Conservation (phyloP, 2,797 vertebrate species). For the Chelmon rostratus region DNA sequence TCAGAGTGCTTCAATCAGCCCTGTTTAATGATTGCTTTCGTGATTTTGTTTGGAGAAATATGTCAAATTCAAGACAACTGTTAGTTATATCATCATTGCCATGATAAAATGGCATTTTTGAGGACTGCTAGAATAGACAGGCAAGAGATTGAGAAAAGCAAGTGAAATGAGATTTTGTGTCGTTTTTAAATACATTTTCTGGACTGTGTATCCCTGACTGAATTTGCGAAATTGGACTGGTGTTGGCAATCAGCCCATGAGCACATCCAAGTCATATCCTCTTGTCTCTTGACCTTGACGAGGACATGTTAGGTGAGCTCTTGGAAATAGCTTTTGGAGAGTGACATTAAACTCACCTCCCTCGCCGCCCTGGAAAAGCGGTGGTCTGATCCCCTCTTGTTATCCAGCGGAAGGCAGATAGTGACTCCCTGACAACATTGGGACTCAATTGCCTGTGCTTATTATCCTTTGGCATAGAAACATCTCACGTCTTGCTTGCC, state of each 20-base stretch:
- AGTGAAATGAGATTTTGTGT: not conserved
- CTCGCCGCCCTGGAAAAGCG: slow-evolving; percentile 37
- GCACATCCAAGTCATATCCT: slow-evolving; percentile 34
- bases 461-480: slow-evolving; percentile 80
- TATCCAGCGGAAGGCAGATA: slow-evolving; percentile 70
- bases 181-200: slow-evolving; percentile 15
- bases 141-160: not conserved
- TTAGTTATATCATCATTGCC: not conserved
- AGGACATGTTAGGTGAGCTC: slow-evolving; percentile 60
- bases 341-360: slow-evolving; percentile 69
- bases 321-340: slow-evolving; percentile 75
- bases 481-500: slow-evolving; percentile 77
- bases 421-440: slow-evolving; percentile 67
- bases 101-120: not conserved
- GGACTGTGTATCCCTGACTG: not conserved
- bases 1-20: too few species aligned
- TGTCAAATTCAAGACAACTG: not conserved
- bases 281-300: slow-evolving; percentile 61
- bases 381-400: slow-evolving; percentile 76
- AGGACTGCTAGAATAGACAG: not conserved
- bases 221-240: slow-evolving; percentile 46
- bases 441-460: slow-evolving; percentile 72
- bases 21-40: not conserved
- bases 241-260: slow-evolving; percentile 28
- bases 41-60: not conserved